A percentile compares a stretch with the other conserved stretches of the same genome.
Conservation (phyloP, 1,140 invertebrate species). For the Hesperophylax magnus region DNA sequence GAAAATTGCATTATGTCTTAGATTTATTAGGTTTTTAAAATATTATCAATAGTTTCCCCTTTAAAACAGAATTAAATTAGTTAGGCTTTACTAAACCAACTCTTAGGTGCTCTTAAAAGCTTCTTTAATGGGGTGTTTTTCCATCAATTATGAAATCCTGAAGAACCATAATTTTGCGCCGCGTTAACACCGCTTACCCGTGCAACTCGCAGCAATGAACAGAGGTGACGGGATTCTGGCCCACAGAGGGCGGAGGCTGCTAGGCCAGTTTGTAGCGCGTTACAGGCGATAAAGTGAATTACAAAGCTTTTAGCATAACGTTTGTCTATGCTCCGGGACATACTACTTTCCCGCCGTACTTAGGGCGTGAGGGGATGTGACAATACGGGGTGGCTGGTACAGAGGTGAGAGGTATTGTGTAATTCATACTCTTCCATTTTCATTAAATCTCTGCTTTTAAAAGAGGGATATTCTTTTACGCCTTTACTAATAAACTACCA, state of each 20-base stretch:
- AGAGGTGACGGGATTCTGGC: conserved; percentile 2
- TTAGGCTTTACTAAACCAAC: too few species aligned
- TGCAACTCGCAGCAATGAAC: conserved; percentile 21
- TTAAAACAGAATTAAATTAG: too few species aligned
- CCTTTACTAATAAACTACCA: too few species aligned
- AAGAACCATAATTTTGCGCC: conserved; percentile 43
- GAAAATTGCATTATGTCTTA: too few species aligned
- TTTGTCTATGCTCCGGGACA: conserved; percentile 52
- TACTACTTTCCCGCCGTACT: conserved; percentile 24
- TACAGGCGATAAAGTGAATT: conserved; percentile 53
- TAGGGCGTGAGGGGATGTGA: neutral
- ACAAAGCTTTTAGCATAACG: conserved; percentile 58
- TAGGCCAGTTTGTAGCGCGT: neutral
- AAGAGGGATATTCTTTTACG: too few species aligned
- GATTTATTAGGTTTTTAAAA: too few species aligned
- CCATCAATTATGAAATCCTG: conserved; percentile 9
- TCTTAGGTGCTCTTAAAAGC: too few species aligned
- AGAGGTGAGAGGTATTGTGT: too few species aligned
- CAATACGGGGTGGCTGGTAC: neutral
- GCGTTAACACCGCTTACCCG: conserved; percentile 43
- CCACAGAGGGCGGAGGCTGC: conserved; percentile 3
- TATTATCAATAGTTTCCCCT: too few species aligned
- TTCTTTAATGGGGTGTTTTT: neutral
- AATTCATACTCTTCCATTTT: too few species aligned
- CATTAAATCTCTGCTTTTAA: too few species aligned